Evolutionary conservation across 1,140 invertebrate species (phyloP).

Genomic region (Calephelis virginiensis): DNA sequence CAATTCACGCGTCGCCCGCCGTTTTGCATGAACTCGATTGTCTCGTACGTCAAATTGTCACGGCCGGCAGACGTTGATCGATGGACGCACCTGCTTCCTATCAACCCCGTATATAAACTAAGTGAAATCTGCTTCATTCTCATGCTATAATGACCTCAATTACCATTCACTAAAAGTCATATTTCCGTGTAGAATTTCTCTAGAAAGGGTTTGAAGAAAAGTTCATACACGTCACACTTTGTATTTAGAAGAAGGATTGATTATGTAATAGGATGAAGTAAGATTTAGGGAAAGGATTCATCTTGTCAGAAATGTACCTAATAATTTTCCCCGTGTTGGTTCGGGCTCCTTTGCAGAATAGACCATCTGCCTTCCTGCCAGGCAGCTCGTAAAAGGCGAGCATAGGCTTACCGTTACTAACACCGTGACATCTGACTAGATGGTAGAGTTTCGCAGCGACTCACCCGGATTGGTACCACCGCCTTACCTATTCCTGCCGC

Average conservation of each 20-base stretch:
- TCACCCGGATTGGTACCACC: no score
- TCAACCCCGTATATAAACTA: slow-evolving; percentile 41
- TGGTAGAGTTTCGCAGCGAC: no score
- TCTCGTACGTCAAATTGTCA: slow-evolving; percentile 75
- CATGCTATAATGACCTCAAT: slow-evolving; percentile 5
- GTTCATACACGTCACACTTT: slow-evolving; percentile 25
- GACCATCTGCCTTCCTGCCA: no score
- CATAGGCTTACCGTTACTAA: no score
- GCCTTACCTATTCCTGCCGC: no score
- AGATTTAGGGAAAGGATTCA: slow-evolving; percentile 2
- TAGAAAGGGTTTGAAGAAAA: slow-evolving; percentile 23
- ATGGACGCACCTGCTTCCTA: slow-evolving; percentile 61
- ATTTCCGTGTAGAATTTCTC: background rate
- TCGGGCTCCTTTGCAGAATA: no score
- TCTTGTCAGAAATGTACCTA: no score
- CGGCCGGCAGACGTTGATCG: slow-evolving; percentile 57
- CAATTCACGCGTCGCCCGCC: slow-evolving; percentile 41
- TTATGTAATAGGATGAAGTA: slow-evolving; percentile 25
- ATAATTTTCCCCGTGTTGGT: no score
- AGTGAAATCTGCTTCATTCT: background rate
- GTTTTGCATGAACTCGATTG: slow-evolving; percentile 69
- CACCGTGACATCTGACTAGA: no score
- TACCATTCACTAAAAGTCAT: background rate
- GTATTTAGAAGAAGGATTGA: slow-evolving; percentile 30
- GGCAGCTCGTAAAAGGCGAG: no score